Conservation (phyloP, 2,113 vertebrate species). For the Thamnaconus septentrionalis region DNA sequence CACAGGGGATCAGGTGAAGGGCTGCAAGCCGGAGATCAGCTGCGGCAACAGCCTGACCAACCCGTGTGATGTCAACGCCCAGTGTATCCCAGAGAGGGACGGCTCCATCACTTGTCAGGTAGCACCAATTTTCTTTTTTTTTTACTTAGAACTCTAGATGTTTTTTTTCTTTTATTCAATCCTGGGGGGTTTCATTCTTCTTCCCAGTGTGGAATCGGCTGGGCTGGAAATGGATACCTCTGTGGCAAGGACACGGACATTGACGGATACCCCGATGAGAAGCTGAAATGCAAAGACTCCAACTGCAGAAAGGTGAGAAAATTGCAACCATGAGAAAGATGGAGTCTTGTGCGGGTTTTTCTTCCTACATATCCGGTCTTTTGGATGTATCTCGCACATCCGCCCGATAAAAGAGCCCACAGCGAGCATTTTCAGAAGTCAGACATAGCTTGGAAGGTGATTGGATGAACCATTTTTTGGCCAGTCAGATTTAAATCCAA, state of each 20-base stretch:
- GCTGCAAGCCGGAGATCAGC: slow-evolving; percentile 85
- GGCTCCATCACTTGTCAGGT: slow-evolving; percentile 88
- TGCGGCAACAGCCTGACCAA: slow-evolving; percentile 87
- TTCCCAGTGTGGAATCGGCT: slow-evolving; percentile 91
- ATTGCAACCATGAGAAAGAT: background rate
- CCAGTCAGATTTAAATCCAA: no score
- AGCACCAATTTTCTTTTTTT: slow-evolving; percentile 31
- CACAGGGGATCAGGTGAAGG: slow-evolving; percentile 86
- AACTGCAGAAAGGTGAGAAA: slow-evolving; percentile 88
- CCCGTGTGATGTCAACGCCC: slow-evolving; percentile 88
- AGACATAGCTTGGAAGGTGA: no score
- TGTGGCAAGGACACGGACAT: slow-evolving; percentile 97
- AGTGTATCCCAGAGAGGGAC: slow-evolving; percentile 82
- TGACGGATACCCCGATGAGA: slow-evolving; percentile 93
- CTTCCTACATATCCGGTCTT: no score
- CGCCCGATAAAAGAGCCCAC: no score
- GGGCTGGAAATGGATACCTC: slow-evolving; percentile 93
- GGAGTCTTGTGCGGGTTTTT: no score
- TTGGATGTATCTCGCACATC: no score
- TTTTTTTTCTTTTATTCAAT: background rate
- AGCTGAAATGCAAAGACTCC: slow-evolving; percentile 85
- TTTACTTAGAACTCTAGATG: background rate
- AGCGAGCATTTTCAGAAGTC: no score
- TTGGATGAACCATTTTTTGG: no score
- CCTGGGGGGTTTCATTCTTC: slow-evolving; percentile 24